Evolutionary conservation across 2,888 invertebrate genomes (phyloP), one percentile per base, ranked within the genome.

Genomic region (Melikaiella ostensackeni): DNA sequence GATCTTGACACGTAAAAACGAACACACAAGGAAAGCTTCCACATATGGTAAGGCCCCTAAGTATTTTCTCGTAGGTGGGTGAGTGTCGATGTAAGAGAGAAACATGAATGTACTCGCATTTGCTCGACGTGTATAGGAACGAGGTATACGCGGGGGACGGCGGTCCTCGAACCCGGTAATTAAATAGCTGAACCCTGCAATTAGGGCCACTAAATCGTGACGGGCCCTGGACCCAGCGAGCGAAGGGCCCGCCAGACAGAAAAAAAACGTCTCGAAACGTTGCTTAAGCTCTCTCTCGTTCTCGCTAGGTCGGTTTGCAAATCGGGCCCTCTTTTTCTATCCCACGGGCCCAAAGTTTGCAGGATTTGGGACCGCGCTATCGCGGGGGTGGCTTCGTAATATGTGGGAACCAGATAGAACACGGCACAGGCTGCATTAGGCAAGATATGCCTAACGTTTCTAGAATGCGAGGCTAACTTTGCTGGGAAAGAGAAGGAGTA

Each of bases 151-250:
- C 76, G 78, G 84, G 80, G 83, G 83, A 89, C 86, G 90, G 89
- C 85, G 90, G 91, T 91, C 89, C 91, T 87, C 92, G 92, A 93
- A 92, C 93, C 93, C 94, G 94, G 95, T 95, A 95, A 95, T 95
- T 95, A 95, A 95, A 94, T 94, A 93, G 94, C 93, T 93, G 94
- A 94, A 95, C 95, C 95, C 95, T 95, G 94, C 95, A 95, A 95
- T 95, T 95, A 95, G 94, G 95, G 95, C 93, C 95, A 95, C 95
- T 95, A 95, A 95, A 95, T 95, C 94, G 94, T 94, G 94, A 93
- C 94, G 92, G 92, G 92, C 93, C 93, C 92, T 92, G 89, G 92
- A 92, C 92, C 92, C 92, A 91, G 91, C 86, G 86, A 89, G 90
- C 90, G 90, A 91, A 81, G 81, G 92, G 91, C 92, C 91, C 91